These are phyloP conservation scores for Liodrosophila aerea DNA, from an alignment of 2,888 invertebrate species.

Conservation along the genomic window DNA sequence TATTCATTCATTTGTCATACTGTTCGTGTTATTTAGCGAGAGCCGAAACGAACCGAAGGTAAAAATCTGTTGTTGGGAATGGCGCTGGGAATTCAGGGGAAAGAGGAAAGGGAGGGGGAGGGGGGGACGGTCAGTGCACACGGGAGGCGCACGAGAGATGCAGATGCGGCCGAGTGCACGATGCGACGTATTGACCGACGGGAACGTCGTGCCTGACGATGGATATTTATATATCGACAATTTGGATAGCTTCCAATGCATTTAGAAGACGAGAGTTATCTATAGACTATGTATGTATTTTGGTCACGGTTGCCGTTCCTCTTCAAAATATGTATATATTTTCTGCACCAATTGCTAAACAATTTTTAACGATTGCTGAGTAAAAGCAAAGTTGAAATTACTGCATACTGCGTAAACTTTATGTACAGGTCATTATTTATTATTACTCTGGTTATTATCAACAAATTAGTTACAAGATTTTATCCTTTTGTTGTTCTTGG, in stretches of 20 bases:
- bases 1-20: slow-evolving; percentile 71
- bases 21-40: slow-evolving; percentile 29
- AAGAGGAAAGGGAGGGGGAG: neutral
- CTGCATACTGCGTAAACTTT: neutral
- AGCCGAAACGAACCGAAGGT: slow-evolving; percentile 4
- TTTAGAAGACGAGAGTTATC: slow-evolving; percentile 79
- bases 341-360: slow-evolving; percentile 61
- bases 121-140: slow-evolving; percentile 30
- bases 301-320: slow-evolving; percentile 70
- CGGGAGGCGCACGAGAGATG: slow-evolving; percentile 56
- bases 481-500: slow-evolving; percentile 26
- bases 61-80: slow-evolving; percentile 3
- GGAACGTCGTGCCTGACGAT: slow-evolving; percentile 58
- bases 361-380: slow-evolving; percentile 1
- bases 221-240: slow-evolving; percentile 81
- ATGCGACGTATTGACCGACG: slow-evolving; percentile 63
- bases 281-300: slow-evolving; percentile 71
- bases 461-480: neutral
- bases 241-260: slow-evolving; percentile 82
- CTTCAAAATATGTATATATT: slow-evolving; percentile 63
- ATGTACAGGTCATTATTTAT: too few species aligned
- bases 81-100: slow-evolving; percentile 11
- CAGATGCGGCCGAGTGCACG: slow-evolving; percentile 57
- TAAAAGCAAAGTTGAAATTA: slow-evolving; percentile 7
- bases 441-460: too few species aligned